These are phyloP conservation scores for Eristalis intricaria DNA, from an alignment of 2,888 invertebrate species.

Conservation along the genomic window DNA sequence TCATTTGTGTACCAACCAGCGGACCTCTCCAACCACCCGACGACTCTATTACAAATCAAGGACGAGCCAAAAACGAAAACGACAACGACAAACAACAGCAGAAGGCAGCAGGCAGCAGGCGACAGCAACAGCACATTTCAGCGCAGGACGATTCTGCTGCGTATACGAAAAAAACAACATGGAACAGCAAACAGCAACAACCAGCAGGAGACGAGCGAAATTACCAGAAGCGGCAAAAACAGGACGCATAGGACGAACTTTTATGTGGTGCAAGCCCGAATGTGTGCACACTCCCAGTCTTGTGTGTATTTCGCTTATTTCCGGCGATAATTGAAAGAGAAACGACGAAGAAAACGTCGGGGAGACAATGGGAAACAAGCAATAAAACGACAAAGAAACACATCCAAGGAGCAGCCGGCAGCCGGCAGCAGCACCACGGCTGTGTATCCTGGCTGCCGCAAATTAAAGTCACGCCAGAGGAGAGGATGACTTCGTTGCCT, in stretches of 20 bases:
- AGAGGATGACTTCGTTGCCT: not conserved
- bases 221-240: constrained; percentile 1
- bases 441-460: constrained; percentile 30
- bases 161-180: constrained; percentile 38
- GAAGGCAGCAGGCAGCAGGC: not conserved
- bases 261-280: constrained; percentile 28
- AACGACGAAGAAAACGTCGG: constrained; percentile 40
- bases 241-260: constrained; percentile 15
- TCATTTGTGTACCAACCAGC: constrained; percentile 51
- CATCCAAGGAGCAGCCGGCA: constrained; percentile 39
- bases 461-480: constrained; percentile 31
- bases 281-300: constrained; percentile 4
- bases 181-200: constrained; percentile 2
- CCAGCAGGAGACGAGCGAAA: not conserved
- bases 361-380: constrained; percentile 58
- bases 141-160: constrained; percentile 46
- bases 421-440: constrained; percentile 27
- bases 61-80: constrained; percentile 16
- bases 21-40: constrained; percentile 13
- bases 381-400: constrained; percentile 55
- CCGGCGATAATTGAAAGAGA: constrained; percentile 62
- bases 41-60: constrained; percentile 49
- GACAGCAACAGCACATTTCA: not conserved
- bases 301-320: constrained; percentile 31
- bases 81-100: not conserved